phyloP scores from a whole-genome alignment of 2,113 vertebrate species.

The Cichladusa arquata region DNA sequence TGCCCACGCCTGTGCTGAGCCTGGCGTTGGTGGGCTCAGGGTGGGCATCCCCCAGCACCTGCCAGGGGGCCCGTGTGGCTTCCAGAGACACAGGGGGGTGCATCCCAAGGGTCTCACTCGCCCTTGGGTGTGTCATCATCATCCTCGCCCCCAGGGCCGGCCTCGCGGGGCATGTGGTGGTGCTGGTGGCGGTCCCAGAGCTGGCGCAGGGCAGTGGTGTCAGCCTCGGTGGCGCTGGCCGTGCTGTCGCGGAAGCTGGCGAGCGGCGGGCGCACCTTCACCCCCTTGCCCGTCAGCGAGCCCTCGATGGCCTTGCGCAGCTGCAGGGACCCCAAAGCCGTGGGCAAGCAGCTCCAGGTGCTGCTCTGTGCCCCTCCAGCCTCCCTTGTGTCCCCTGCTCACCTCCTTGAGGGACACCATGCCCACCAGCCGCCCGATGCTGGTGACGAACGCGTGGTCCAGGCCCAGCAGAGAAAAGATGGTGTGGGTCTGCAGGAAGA shows the following conservation, averaged over 20 bases:
- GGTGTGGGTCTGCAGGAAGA: constrained; percentile 86
- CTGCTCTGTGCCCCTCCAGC: fast-evolving
- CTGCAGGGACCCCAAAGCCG: constrained; percentile 48
- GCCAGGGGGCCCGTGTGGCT: neutral
- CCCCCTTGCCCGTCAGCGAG: constrained; percentile 90
- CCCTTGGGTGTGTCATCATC: constrained; percentile 82
- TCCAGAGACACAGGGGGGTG: neutral
- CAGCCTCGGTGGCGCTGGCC: constrained; percentile 88
- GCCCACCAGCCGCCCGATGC: constrained; percentile 93
- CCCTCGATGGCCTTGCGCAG: constrained; percentile 97
- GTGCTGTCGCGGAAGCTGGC: constrained; percentile 94
- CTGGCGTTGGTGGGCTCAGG: fast-evolving
- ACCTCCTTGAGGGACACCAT: constrained; percentile 97
- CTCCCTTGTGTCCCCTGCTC: neutral
- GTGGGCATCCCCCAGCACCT: fast-evolving
- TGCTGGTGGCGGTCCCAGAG: constrained; percentile 91
- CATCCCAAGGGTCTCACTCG: constrained; percentile 61
- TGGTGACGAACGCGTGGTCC: constrained; percentile 96
- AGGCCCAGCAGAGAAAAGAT: constrained; percentile 95
- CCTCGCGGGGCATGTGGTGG: constrained; percentile 84
- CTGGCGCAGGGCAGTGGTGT: constrained; percentile 91
- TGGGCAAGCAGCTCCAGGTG: neutral
- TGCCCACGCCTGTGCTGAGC: neutral
- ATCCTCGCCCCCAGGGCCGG: constrained; percentile 54
- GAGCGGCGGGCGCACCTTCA: constrained; percentile 91